Evolutionary conservation across 1,140 invertebrate genomes (phyloP), one percentile per base, ranked within the genome.

Genomic region (Drosophila ironensis): DNA sequence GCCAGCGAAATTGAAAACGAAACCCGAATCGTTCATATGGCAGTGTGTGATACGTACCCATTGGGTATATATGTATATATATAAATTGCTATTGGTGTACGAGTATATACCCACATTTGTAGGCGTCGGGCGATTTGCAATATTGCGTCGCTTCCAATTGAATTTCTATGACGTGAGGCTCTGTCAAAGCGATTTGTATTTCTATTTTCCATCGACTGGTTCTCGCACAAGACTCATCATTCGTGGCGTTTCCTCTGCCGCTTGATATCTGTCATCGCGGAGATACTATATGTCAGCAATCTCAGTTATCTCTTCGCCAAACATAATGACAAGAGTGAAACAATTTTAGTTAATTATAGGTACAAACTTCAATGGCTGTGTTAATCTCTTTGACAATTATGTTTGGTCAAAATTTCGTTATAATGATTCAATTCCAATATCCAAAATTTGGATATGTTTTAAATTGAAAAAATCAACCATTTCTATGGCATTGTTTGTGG

Each of bases 1-100:
- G 59, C 59, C 12, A 63, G 35, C 66, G 12, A 64, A 63, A 63
- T 24, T 46, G 54, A 63, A 63, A 63, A 61, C 57, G 57, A 50
- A 64, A 35, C 37, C 9, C 8, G 33, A 57, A 19, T 3, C 25
- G 12, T 37, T 37, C 33, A 16, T n/a, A 25, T 57, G 48, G 9
- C 33, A 50, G 54, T 40, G 48, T 20, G n/a, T 11, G 11, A 30
- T 11, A 30, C 28, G 11, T 4, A 30, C n/a, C 6, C 3, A 30
- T n/a, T n/a, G n/a, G n/a, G n/a, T 14, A 33, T 12, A 19, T 1
- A 44, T 0, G 12, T 6, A n/a, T 44, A 9, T n/a, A 20, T 16
- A 8, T 17, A 41, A 37, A 24, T 20, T 0, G 22, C 17, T 9
- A 0, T 16, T 54, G 17, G 2, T 11, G 20, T 2, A 24, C 11